A percentile compares a stretch with the other conserved stretches of the same genome.
phyloP scores from a whole-genome alignment of 2,888 invertebrate genomes.

The Petrophora chlorosata region DNA sequence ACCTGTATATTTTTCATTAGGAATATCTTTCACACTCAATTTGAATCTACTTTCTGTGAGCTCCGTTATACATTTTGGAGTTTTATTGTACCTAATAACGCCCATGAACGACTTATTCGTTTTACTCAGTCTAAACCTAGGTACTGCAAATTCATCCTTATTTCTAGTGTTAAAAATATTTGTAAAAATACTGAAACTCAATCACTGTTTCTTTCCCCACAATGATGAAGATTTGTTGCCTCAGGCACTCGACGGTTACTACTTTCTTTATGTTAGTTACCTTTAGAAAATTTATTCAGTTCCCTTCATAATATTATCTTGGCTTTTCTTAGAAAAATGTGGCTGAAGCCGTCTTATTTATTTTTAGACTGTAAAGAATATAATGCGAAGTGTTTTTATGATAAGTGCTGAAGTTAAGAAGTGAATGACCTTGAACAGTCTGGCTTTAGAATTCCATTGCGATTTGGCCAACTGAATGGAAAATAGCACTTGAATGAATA shows the following conservation, averaged over 20 bases:
- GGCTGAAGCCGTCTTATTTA: conserved; percentile 19
- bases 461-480: not conserved
- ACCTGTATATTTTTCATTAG: too few species aligned
- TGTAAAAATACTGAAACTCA: too few species aligned
- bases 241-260: conserved; percentile 48
- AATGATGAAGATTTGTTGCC: conserved; percentile 58
- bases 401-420: conserved; percentile 9
- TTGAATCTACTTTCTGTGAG: too few species aligned
- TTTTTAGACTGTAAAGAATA: conserved; percentile 10
- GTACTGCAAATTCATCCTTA: too few species aligned
- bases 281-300: conserved; percentile 59
- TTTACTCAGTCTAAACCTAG: too few species aligned
- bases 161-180: too few species aligned
- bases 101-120: too few species aligned
- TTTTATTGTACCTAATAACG: too few species aligned
- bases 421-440: conserved; percentile 1
- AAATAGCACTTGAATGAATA: too few species aligned
- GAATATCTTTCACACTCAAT: too few species aligned
- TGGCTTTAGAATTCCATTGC: not conserved
- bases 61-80: too few species aligned
- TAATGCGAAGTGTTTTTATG: conserved; percentile 13
- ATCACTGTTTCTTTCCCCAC: not conserved
- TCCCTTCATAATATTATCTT: conserved; percentile 30
- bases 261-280: conserved; percentile 62
- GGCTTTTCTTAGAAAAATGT: conserved; percentile 45